Evolutionary conservation across 2,113 vertebrate species (phyloP).

Genomic region (Pristiophorus japonicus): DNA sequence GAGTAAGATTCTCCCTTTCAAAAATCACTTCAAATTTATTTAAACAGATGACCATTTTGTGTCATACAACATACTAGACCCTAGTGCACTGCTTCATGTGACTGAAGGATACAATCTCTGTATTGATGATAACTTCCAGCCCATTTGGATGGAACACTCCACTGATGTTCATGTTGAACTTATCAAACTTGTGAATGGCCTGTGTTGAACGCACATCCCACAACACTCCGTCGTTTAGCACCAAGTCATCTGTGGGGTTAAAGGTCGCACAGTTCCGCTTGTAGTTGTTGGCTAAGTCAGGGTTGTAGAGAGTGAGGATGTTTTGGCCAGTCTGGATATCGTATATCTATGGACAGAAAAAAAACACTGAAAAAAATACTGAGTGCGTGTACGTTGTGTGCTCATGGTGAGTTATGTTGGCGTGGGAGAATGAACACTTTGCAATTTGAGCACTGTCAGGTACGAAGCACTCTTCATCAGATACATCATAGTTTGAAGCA

Average conservation of each 20-base stretch:
- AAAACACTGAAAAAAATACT: no score
- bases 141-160: conserved; percentile 96
- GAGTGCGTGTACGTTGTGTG: background rate
- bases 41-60: background rate
- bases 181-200: conserved; percentile 98
- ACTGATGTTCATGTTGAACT: conserved; percentile 99
- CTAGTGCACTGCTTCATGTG: no score
- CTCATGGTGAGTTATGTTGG: background rate
- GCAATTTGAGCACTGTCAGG: background rate
- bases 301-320: conserved; percentile 92
- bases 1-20: background rate
- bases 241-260: conserved; percentile 96
- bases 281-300: conserved; percentile 98
- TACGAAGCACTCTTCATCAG: background rate
- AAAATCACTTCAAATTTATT: background rate
- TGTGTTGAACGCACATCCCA: conserved; percentile 95
- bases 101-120: conserved; percentile 95
- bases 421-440: background rate
- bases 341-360: conserved; percentile 78
- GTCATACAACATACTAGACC: background rate
- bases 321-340: conserved; percentile 98
- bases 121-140: conserved; percentile 93
- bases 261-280: conserved; percentile 98
- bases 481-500: background rate
- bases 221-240: conserved; percentile 94